Evolutionary conservation across 1,140 invertebrate species (phyloP), one percentile per base, ranked within the genome.

Genomic region (Drosophila sproati): DNA sequence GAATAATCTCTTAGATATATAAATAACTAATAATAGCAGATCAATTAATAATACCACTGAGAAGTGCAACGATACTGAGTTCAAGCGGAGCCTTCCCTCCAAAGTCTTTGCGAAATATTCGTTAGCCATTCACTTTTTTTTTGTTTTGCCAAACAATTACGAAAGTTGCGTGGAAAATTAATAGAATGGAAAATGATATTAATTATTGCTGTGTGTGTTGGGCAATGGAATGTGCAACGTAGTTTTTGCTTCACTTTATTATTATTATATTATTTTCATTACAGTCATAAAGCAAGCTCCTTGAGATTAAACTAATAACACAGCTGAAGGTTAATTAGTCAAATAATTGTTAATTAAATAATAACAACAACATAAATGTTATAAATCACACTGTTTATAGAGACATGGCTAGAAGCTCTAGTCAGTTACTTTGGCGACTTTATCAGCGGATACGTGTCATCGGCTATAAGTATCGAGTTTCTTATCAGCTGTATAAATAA

Each of bases 61-160:
- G 57, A 83, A 80, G 45, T 41, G 57, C 2, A 66, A 56, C 50
- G 29, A 72, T 59, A 41, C 7, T 20, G n/a, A 12, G 4, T 55
- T 60, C 41, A 10, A 29, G 12, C 12, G 20, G 12, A 55, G 37
- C 59, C 68, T 72, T 75, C 60, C 57, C 37, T 37, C 39, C 10
- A 20, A 57, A 52, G 48, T 56, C 51, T 67, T 55, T 75, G 60
- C 76, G 69, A 88, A 88, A 80, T 51, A 63, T 57, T 43, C 67
- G 28, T 59, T 69, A 41, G 12, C 68, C 85, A 48, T 89, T 88
- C 85, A 85, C 85, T 89, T 88, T 77, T 56, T 43, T 64, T 63
- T 51, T 60, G 20, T 54, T 71, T 68, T 41, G 52, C 47, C 51
- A 70, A 76, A 77, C 73, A 80, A 82, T 89, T 88, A 78, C 85